phyloP scores from a whole-genome alignment of 2,888 invertebrate species.

The Digitonthophagus gazella region DNA sequence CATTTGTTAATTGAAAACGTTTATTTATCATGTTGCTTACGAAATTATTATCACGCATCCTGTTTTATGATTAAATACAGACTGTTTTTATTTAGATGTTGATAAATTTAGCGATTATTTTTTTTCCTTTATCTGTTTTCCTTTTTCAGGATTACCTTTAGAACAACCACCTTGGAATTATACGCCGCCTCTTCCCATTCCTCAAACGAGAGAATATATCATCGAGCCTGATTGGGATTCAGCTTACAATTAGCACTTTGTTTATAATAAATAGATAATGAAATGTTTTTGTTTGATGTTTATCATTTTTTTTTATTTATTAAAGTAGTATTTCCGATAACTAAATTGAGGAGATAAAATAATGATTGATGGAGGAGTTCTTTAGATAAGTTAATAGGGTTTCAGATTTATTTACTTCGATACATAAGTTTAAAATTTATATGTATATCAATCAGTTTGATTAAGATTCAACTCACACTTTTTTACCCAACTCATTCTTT shows the following conservation, averaged over 20 bases:
- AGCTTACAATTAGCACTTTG: conserved; percentile 23
- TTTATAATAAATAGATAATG: background rate
- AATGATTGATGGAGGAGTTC: background rate
- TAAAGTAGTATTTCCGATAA: too few relatives aligned
- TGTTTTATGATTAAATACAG: too few relatives aligned
- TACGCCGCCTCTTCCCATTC: conserved; percentile 39
- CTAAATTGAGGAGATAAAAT: too few relatives aligned
- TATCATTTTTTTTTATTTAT: background rate
- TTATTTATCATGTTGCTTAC: too few relatives aligned
- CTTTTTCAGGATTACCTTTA: conserved; percentile 38
- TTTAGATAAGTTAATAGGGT: too few relatives aligned
- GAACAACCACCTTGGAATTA: conserved; percentile 43
- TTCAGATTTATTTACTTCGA: too few relatives aligned
- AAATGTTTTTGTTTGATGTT: background rate
- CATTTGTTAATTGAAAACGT: too few relatives aligned
- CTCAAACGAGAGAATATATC: conserved; percentile 44
- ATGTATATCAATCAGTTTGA: too few relatives aligned
- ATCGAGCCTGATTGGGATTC: conserved; percentile 49
- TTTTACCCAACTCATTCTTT: too few relatives aligned
- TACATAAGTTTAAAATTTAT: too few relatives aligned
- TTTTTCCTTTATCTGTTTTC: background rate
- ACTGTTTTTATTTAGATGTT: background rate
- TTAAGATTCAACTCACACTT: too few relatives aligned
- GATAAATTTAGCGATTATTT: background rate
- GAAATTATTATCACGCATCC: too few relatives aligned